Evolutionary conservation across 92 coral and sea anemone genomes (phyloP).

Genomic region (Palythoa grandiflora): DNA sequence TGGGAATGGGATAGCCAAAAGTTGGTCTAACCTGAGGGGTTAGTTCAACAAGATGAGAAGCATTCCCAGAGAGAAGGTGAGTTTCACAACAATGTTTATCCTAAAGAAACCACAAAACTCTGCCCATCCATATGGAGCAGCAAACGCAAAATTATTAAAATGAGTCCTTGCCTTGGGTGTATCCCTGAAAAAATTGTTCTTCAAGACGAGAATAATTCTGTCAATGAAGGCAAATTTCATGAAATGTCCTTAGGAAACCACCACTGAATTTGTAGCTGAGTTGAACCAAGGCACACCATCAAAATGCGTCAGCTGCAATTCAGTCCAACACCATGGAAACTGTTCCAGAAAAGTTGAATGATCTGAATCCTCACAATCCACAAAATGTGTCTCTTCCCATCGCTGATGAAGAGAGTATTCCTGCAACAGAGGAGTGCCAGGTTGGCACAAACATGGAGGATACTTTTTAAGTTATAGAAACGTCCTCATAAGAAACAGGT

Average conservation of each 20-base stretch:
- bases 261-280: background rate
- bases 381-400: slow-evolving; percentile 6
- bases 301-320: background rate
- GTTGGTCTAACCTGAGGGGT: too few species aligned
- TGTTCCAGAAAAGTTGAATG: background rate
- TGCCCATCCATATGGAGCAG: background rate
- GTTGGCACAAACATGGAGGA: too few species aligned
- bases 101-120: too few species aligned
- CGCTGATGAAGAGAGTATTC: slow-evolving; percentile 5
- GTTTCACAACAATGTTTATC: too few species aligned
- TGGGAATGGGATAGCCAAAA: too few species aligned
- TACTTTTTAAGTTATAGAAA: too few species aligned
- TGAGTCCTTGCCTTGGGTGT: background rate
- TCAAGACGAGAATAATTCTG: background rate
- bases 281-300: background rate
- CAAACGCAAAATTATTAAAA: too few species aligned
- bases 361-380: background rate
- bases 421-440: background rate
- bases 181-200: background rate
- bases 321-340: background rate
- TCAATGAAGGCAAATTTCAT: background rate
- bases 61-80: too few species aligned
- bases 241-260: background rate
- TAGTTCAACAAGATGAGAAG: too few species aligned
- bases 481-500: too few species aligned